Evolutionary conservation across 1,140 invertebrate genomes (phyloP).

Genomic region (Euura lappo): DNA sequence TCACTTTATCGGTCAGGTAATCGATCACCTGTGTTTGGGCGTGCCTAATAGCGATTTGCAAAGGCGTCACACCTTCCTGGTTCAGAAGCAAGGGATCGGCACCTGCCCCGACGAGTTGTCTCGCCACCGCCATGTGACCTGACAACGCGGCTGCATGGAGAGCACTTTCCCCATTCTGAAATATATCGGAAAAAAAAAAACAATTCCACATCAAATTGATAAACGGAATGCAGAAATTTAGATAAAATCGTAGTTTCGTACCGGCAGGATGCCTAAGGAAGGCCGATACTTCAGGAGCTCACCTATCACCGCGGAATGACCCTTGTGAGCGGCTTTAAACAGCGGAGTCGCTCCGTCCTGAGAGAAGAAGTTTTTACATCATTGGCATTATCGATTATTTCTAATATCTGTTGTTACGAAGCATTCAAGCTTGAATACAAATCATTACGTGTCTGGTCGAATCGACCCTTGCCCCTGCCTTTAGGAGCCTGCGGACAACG

Average conservation of each 20-base stretch:
- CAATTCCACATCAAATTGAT: conserved; percentile 3
- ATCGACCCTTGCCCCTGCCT: conserved; percentile 81
- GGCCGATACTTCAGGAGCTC: conserved; percentile 86
- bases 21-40: conserved; percentile 64
- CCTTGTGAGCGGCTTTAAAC: conserved; percentile 93
- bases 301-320: conserved; percentile 83
- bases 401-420: neutral
- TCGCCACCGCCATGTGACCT: conserved; percentile 81
- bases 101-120: conserved; percentile 76
- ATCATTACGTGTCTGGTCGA: conserved; percentile 74
- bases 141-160: conserved; percentile 89
- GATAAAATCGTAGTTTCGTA: conserved; percentile 57
- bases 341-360: conserved; percentile 90
- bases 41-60: conserved; percentile 68
- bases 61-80: conserved; percentile 71
- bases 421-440: conserved; percentile 5
- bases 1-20: conserved; percentile 63
- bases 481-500: conserved; percentile 78
- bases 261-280: conserved; percentile 79
- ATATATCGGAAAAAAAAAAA: conserved; percentile 28
- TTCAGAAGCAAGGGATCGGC: conserved; percentile 73
- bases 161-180: conserved; percentile 88
- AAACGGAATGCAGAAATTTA: conserved; percentile 8
- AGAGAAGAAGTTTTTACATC: conserved; percentile 36
- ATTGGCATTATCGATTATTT: neutral